Base-by-base conservation (phyloP, 2,113 vertebrate genomes). In the Xyrauchen texanus region DNA sequence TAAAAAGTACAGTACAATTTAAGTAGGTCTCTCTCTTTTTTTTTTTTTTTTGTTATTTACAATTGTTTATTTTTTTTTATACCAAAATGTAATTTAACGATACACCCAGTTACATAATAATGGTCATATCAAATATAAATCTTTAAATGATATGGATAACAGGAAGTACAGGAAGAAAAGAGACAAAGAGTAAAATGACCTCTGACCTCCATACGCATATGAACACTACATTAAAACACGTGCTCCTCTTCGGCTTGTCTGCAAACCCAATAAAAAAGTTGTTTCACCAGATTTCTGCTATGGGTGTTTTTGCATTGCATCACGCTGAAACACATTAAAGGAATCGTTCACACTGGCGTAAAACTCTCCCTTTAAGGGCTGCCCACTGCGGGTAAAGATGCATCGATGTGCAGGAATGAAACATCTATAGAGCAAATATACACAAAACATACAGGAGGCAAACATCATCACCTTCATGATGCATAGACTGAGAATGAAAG, bases 1-100 rank as follows among this genome's bases (percentile, higher is more conserved):
- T 91, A 93, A 82, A 92, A 92, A 93, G 91, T 91, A 93, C 90
- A 93, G 90, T 92, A 92, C 89, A 92, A 88, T 90, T 90, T 85
- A 90, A 89, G 87, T 89, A 90, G 83, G 89, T 84, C 86, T 90
- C 68, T 88, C 8, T n/a, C n/a, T n/a, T n/a, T 34, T 3, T 34
- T 34, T 34, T 34, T 45, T 45, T 52, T 64, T 90, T 81, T 85
- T 88, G 88, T 87, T 92, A 92, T 92, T 89, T 91, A 92, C 90
- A 91, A 86, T 86, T 89, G 42, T 79, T 67, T 70, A 51, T 67
- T 64, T 45, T 67, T 76, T 34, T 34, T 34, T 34, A 34, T 82
- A 80, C 71, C 65, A 90, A 87, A 88, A 90, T 85, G 85, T 77
- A 60, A 86, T 85, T 76, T 81, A 70, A 60, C 66, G n/a, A 84